Base-by-base conservation (phyloP, 2,113 vertebrate genomes). In the Gymnogyps californianus region DNA sequence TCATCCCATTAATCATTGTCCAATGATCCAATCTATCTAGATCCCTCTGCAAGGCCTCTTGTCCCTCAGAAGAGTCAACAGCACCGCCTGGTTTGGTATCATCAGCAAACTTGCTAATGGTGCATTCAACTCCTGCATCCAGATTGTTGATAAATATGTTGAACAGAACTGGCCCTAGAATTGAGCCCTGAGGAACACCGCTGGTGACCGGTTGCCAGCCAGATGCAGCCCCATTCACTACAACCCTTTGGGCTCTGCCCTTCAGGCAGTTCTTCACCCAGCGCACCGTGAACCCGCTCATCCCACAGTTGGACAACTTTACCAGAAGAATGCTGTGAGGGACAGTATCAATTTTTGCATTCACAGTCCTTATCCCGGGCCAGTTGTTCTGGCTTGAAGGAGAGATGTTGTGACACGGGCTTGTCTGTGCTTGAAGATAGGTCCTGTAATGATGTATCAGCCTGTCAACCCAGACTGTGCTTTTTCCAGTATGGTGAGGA, bases 211-310 rank as follows among this genome's bases (percentile, higher is more conserved):
- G 10, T 57, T 28, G 20, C 40, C 34, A 44, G 25, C 46, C 36
- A 47, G 20, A 19, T 31, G 28, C 32, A 69, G 28, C 26, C 16
- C 16, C 10, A 14, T 57, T 54, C 29, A 10, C 52, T 31, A 54
- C 52, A 54, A 31, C 16, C 52, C 52, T 54, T 54, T 11, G 10
- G 78, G 36, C 42, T 32, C n/a, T 59, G 32, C 18, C 13, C 10
- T 61, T 38, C 46, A 70, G 29, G 12, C 34, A 36, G 22, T 55
- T 71, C 28, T 62, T 80, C 9, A 46, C 47, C 13, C 26, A 47
- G 34, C 2, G 15, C 18, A 78, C 38, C 1, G 2, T 52, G 38
- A 78, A 44, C 32, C 16, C 2, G 0, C 64, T 52, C 2, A 31
- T 62, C 25, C 38, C 28, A n/a, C 20, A 54, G 11, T 2, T 66